Percentiles rank a stretch among this genome's conserved stretches.
Conservation (phyloP, 1,140 invertebrate genomes). For the Alviniconcha marisindica region DNA sequence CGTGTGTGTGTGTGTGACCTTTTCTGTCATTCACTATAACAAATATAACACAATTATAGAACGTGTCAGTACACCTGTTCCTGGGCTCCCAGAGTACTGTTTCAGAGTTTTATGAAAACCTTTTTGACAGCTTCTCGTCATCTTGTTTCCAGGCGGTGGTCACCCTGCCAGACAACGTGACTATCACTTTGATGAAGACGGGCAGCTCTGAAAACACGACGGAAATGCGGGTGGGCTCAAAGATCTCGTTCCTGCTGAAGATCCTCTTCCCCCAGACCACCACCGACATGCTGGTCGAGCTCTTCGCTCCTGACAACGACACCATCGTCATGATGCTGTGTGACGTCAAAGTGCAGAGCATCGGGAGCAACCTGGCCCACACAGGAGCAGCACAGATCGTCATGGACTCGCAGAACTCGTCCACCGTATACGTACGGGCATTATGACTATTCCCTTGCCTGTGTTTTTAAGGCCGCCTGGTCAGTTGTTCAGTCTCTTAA, state of each 20-base stretch:
- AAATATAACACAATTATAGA: not conserved
- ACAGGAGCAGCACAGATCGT: conserved; percentile 24
- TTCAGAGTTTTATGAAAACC: too few species aligned
- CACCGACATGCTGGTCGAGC: conserved; percentile 70
- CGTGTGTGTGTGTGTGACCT: not conserved
- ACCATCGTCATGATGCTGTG: conserved; percentile 72
- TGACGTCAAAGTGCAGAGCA: conserved; percentile 58
- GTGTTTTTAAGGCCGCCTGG: too few species aligned
- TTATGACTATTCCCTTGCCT: too few species aligned
- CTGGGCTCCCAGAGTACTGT: not conserved
- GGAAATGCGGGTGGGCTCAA: conserved; percentile 54
- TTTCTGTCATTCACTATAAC: not conserved
- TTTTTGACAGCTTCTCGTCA: not conserved
- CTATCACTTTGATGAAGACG: conserved; percentile 54
- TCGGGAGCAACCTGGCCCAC: conserved; percentile 50
- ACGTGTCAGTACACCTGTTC: not conserved
- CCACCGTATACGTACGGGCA: conserved; percentile 8
- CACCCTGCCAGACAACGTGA: conserved; percentile 53
- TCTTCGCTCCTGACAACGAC: conserved; percentile 73
- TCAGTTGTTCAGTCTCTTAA: too few species aligned
- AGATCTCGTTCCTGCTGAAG: conserved; percentile 55
- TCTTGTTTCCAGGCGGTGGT: conserved; percentile 38
- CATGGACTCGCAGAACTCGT: conserved; percentile 47
- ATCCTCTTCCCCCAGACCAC: conserved; percentile 56
- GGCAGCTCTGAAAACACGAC: conserved; percentile 43